Evolutionary conservation across 2,113 vertebrate genomes (phyloP).

Genomic region (Sinocyclocheilus anophthalmus): DNA sequence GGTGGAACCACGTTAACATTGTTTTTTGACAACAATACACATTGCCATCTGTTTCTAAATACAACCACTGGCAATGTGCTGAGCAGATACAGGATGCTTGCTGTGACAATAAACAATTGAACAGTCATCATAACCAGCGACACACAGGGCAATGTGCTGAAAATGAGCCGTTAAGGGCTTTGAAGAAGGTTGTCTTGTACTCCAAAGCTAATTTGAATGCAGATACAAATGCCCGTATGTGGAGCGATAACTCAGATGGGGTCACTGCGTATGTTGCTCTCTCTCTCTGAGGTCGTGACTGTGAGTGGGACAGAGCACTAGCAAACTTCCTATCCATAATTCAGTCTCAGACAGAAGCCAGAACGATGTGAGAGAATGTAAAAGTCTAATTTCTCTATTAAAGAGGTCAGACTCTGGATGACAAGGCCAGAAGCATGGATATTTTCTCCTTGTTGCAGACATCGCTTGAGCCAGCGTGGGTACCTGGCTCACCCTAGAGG

Average conservation of each 20-base stretch:
- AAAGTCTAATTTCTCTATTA: constrained; percentile 26
- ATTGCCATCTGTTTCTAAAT: constrained; percentile 12
- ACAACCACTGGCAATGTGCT: not conserved
- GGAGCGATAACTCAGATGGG: not conserved
- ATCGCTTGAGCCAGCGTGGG: constrained; percentile 40
- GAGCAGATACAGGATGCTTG: not conserved
- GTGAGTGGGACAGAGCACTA: constrained; percentile 12
- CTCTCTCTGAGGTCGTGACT: not conserved
- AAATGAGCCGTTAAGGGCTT: constrained; percentile 2
- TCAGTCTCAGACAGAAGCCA: constrained; percentile 16
- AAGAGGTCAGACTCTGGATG: constrained; percentile 26
- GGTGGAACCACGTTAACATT: not conserved
- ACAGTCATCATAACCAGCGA: not conserved
- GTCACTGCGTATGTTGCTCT: not conserved
- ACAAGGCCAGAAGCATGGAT: constrained; percentile 33
- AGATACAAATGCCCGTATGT: not conserved
- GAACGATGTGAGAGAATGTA: not conserved
- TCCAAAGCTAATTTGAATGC: constrained; percentile 5
- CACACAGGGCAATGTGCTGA: not conserved
- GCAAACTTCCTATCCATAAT: constrained; percentile 32
- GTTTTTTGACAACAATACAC: constrained; percentile 14
- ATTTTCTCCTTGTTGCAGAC: constrained; percentile 28
- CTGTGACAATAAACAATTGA: not conserved
- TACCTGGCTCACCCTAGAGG: constrained; percentile 33
- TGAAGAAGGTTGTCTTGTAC: not conserved